phyloP scores from a whole-genome alignment of 2,113 vertebrate genomes.

The Odobenus rosmarus region DNA sequence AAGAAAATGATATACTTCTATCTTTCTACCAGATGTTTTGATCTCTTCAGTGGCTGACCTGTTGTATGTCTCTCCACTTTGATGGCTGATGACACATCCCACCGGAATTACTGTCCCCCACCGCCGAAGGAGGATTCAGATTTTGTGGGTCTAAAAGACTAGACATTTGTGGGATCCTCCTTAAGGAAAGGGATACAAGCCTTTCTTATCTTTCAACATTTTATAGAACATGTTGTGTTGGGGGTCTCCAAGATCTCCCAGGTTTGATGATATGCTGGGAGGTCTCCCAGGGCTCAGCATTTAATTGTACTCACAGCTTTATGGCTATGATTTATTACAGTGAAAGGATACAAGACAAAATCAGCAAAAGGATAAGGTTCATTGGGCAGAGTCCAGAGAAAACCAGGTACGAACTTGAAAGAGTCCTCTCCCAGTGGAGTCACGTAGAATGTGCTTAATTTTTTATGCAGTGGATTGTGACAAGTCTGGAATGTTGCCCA shows the following conservation, averaged over 20 bases:
- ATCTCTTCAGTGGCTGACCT: not conserved
- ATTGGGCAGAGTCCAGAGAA: not conserved
- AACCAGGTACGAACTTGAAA: not conserved
- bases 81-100: not conserved
- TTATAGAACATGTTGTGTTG: not conserved
- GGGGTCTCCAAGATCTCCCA: not conserved
- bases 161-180: not conserved
- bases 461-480: not conserved
- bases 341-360: not conserved
- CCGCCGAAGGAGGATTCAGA: not conserved
- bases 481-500: not conserved
- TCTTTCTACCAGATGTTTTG: not conserved
- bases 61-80: not conserved
- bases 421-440: not conserved
- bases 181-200: not conserved
- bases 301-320: not conserved
- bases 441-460: not conserved
- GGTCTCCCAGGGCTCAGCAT: not conserved
- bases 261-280: not conserved
- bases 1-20: not conserved
- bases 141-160: not conserved
- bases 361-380: not conserved
- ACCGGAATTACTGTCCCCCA: accelerated
- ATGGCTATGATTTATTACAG: not conserved
- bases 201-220: not conserved